phyloP scores from a whole-genome alignment of 2,113 vertebrate species.

The Pelecanus crispus region DNA sequence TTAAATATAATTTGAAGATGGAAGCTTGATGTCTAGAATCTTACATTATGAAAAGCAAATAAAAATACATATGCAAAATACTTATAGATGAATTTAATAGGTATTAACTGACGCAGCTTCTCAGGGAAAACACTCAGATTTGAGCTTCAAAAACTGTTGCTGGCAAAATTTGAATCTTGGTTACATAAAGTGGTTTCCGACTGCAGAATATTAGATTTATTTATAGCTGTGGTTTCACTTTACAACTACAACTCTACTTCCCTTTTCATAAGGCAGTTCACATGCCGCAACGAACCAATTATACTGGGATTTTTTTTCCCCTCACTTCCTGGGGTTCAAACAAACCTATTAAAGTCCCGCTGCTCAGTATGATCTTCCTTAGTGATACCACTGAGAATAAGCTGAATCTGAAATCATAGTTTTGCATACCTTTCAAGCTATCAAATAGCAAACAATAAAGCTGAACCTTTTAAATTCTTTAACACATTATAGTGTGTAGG shows the following conservation, averaged over 20 bases:
- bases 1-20: background rate
- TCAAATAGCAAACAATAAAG: conserved; percentile 51
- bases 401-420: conserved; percentile 62
- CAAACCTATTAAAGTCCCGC: conserved; percentile 62
- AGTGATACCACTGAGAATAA: conserved; percentile 62
- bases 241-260: conserved; percentile 56
- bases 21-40: background rate
- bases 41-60: background rate
- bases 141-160: conserved; percentile 12
- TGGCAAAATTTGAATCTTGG: conserved; percentile 31
- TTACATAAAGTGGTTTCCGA: conserved; percentile 19
- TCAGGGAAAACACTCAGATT: background rate
- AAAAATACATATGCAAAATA: background rate
- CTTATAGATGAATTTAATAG: background rate
- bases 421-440: conserved; percentile 63
- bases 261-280: conserved; percentile 57
- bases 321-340: conserved; percentile 61
- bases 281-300: conserved; percentile 63
- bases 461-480: conserved; percentile 41
- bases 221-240: conserved; percentile 55
- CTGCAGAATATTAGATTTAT: conserved; percentile 44
- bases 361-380: conserved; percentile 60
- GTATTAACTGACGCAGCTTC: background rate
- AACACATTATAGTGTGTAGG: background rate
- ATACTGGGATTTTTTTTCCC: conserved; percentile 25